Base-by-base conservation (phyloP, 2,888 invertebrate genomes). In the Pammene fasciana region DNA sequence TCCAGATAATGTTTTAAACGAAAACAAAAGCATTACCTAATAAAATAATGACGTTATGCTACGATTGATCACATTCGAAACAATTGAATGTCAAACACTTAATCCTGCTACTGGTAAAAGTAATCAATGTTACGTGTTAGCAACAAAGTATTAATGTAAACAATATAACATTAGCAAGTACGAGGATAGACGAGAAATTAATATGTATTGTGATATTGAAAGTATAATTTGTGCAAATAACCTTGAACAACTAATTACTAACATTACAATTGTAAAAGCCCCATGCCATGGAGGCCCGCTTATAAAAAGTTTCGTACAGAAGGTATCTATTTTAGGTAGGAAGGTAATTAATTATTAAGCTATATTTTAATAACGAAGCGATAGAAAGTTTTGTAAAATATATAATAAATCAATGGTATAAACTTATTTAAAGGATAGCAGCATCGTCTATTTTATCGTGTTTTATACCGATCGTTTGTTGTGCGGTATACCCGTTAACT, bases 21-120 rank as follows among this genome's bases (percentile, higher is more conserved):
- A 68, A 57, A 65, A 68, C 59, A 68, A 65, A 70, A 60, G 65
- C 36, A 46, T 65, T 70, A 70, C 52, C 65, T 65, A 70, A 70
- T 70, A 70, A 65, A 60, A 60, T 70, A 59, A 70, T 59, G 59
- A 46, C 41, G 16, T 48, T 54, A 45, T 60, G 59, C 46, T 38
- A 34, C 59, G 18, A 68, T 68, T 64, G 57, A 65, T 68, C 65
- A 68, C 45, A 48, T 48, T 50, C 48, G 10, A 45, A 65, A 70
- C 70, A 70, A 65, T 70, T 70, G 65, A 70, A 70, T 70, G 65
- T 70, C 65, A 65, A 54, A 38, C 38, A 43, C 41, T 43, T 57
- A 14, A 41, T 57, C 59, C 64, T 59, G 68, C 65, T 68, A 59
- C 68, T 65, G 65, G 36, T 41, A 52, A 52, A 59, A 65, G 65